Evolutionary conservation across 2,113 vertebrate species (phyloP).

Genomic region (Trematomus loennbergii): DNA sequence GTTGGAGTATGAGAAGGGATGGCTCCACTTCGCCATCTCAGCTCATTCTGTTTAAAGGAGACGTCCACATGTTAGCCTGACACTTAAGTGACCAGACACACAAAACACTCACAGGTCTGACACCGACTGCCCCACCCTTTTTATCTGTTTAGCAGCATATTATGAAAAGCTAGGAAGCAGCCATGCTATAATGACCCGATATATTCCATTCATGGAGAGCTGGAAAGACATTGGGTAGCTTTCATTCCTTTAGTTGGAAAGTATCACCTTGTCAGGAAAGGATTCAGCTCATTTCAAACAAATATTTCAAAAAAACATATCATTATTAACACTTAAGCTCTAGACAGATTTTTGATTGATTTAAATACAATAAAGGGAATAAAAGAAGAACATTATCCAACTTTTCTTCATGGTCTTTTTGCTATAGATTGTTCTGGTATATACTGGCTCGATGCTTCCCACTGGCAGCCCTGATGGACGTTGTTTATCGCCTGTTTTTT

Average conservation of each 20-base stretch:
- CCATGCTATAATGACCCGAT: constrained; percentile 49
- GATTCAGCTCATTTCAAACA: constrained; percentile 43
- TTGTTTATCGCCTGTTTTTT: constrained; percentile 35
- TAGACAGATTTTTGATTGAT: background rate
- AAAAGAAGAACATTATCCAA: background rate
- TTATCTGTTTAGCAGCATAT: constrained; percentile 66
- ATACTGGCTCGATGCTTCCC: constrained; percentile 8
- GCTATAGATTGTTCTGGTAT: background rate
- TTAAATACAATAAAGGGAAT: background rate
- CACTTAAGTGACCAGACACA: constrained; percentile 17
- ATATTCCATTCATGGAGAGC: constrained; percentile 40
- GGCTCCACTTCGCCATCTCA: constrained; percentile 40
- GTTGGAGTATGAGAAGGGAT: constrained; percentile 65
- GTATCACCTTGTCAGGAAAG: constrained; percentile 54
- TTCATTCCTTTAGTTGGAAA: constrained; percentile 54
- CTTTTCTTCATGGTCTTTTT: background rate
- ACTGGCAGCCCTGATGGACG: constrained; percentile 22
- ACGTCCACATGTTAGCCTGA: constrained; percentile 22
- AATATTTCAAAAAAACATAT: background rate
- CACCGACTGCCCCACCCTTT: constrained; percentile 43
- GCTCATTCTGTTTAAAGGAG: constrained; percentile 45
- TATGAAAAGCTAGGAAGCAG: constrained; percentile 46
- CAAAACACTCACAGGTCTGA: constrained; percentile 33
- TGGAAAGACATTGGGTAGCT: constrained; percentile 40
- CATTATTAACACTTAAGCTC: background rate